Evolutionary conservation across 2,888 invertebrate genomes (phyloP).

Genomic region (Lithodes maja): DNA sequence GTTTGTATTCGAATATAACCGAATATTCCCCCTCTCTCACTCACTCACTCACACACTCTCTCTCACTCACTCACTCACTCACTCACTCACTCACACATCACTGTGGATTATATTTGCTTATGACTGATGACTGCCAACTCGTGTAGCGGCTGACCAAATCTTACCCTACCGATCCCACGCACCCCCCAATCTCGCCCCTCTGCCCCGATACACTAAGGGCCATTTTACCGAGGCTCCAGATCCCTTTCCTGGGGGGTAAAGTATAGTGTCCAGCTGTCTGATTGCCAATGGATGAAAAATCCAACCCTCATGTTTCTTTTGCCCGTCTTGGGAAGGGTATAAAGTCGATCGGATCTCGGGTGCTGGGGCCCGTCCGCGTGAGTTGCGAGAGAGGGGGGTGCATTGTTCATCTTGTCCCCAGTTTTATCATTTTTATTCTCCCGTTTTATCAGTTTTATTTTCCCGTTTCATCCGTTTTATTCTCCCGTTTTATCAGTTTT

Average conservation of each 20-base stretch:
- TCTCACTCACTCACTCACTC: neutral
- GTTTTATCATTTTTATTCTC: neutral
- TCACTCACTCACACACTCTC: neutral
- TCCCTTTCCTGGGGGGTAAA: neutral
- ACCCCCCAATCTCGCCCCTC: too few relatives aligned
- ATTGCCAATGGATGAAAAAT: neutral
- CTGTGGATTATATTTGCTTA: slow-evolving; percentile 16
- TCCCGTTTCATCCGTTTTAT: neutral
- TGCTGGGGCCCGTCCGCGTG: neutral
- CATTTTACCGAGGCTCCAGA: neutral
- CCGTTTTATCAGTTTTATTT: neutral
- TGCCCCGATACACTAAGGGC: neutral
- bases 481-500: neutral
- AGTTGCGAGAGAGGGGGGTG: neutral
- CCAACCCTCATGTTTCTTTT: slow-evolving; percentile 3
- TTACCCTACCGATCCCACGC: neutral
- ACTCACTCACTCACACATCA: neutral
- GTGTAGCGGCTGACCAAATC: slow-evolving; percentile 39
- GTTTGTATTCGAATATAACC: too few relatives aligned
- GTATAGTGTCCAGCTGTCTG: slow-evolving; percentile 4
- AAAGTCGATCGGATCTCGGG: neutral
- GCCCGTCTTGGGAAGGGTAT: neutral
- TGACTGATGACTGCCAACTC: slow-evolving; percentile 22
- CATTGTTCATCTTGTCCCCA: neutral
- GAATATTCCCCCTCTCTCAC: neutral